Base-by-base conservation (phyloP, 2,888 invertebrate genomes). In the Drosophila kanekoi region DNA sequence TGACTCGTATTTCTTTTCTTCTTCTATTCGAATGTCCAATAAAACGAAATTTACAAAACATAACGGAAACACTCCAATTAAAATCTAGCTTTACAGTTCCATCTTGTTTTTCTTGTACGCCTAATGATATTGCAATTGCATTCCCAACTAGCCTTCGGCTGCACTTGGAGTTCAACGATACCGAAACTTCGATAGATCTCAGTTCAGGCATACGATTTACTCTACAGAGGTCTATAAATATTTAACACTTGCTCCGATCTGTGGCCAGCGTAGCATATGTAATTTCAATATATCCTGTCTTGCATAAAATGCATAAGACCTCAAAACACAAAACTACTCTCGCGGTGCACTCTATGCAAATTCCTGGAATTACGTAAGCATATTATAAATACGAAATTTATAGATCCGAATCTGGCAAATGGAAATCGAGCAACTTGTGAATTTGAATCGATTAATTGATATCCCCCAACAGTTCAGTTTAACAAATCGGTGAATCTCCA, bases 381-480 rank as follows among this genome's bases (percentile, higher is more conserved):
- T 87, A 69, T 79, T 44, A 79, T 85, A 77, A 79, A 83, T 83
- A 81, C 76, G 64, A 64, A 77, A 81, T 81, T 57, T 72, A 16
- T 62, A 16, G 63, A 60, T 33, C 56, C 28, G n/a, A 52, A 62
- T 56, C 51, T 53, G 41, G 28, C 20, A 18, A 33, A 38, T 43
- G 13, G 18, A 35, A 61, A 62, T 74, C 71, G 68, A 60, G 74
- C 62, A 70, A 77, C 56, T 35, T 18, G 52, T 65, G 43, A 48
- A 65, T 77, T 48, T 57, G 70, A 66, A 76, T 85, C 44, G 63
- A 86, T 76, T 61, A 64, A 62, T 64, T 81, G 65, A 72, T 80
- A 72, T 66, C 59, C 32, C 43, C 16, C 14, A 14, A 9, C 28
- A 38, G 9, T 28, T 20, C 28, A 28, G 23, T 23, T 23, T 5